phyloP scores from a whole-genome alignment of 2,113 vertebrate species.

The Girardinichthys multiradiatus region DNA sequence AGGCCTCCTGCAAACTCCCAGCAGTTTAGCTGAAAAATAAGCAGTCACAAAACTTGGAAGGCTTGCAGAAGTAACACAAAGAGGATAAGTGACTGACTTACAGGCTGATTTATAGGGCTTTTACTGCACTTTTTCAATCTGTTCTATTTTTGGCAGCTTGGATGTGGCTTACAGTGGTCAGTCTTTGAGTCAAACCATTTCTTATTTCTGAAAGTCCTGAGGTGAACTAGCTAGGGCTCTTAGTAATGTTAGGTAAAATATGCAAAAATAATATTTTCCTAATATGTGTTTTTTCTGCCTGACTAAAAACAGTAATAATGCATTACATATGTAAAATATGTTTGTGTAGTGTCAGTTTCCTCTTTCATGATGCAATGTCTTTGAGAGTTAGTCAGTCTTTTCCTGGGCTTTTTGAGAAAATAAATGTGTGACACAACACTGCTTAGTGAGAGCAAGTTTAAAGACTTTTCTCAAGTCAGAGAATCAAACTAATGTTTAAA shows the following conservation, averaged over 20 bases:
- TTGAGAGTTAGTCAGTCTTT: too few relatives aligned
- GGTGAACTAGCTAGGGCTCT: not conserved
- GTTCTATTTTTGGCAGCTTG: not conserved
- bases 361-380: too few relatives aligned
- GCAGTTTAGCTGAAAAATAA: conserved; percentile 32
- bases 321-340: too few relatives aligned
- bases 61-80: conserved; percentile 3
- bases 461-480: too few relatives aligned
- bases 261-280: too few relatives aligned
- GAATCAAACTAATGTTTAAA: too few relatives aligned
- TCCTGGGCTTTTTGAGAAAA: too few relatives aligned
- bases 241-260: not conserved
- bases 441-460: too few relatives aligned
- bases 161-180: not conserved
- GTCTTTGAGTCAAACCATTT: not conserved
- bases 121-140: not conserved
- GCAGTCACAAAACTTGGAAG: conserved; percentile 5
- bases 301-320: too few relatives aligned
- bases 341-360: too few relatives aligned
- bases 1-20: conserved; percentile 34
- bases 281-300: too few relatives aligned
- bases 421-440: too few relatives aligned
- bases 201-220: not conserved
- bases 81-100: conserved; percentile 9
- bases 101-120: conserved; percentile 4